Conservation (phyloP, 2,113 vertebrate genomes). For the Atractosteus spatula region DNA sequence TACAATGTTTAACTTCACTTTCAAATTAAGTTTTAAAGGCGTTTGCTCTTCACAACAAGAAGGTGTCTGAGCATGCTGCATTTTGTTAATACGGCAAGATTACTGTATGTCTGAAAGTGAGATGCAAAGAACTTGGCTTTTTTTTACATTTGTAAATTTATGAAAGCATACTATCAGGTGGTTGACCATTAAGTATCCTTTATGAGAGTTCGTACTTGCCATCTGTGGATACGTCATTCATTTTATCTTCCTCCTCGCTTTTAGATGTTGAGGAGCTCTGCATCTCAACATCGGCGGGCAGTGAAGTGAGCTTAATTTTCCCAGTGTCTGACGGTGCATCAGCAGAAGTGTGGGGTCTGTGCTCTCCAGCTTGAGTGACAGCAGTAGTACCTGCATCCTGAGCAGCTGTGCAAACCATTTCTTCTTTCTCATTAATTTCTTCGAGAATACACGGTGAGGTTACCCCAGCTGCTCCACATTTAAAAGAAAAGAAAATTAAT, state of each 20-base stretch:
- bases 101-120: no score
- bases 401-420: conserved; percentile 49
- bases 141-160: no score
- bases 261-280: conserved; percentile 30
- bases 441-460: conserved; percentile 66
- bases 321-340: conserved; percentile 34
- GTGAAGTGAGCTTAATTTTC: conserved; percentile 39
- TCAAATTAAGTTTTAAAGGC: no score
- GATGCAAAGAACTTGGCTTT: no score
- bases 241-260: conserved; percentile 50
- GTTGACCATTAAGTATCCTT: neutral
- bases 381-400: conserved; percentile 38
- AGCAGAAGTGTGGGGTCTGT: conserved; percentile 41
- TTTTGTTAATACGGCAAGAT: no score
- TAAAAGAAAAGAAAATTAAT: no score
- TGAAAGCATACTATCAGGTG: no score
- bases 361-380: conserved; percentile 46
- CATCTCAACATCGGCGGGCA: conserved; percentile 37
- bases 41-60: no score
- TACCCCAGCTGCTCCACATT: conserved; percentile 45
- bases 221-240: conserved; percentile 56
- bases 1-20: no score
- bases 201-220: conserved; percentile 63
- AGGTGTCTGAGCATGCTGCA: no score
- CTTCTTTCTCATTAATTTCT: conserved; percentile 85